phyloP scores from a whole-genome alignment of 2,888 invertebrate genomes.

The Eupithecia inturbata region DNA sequence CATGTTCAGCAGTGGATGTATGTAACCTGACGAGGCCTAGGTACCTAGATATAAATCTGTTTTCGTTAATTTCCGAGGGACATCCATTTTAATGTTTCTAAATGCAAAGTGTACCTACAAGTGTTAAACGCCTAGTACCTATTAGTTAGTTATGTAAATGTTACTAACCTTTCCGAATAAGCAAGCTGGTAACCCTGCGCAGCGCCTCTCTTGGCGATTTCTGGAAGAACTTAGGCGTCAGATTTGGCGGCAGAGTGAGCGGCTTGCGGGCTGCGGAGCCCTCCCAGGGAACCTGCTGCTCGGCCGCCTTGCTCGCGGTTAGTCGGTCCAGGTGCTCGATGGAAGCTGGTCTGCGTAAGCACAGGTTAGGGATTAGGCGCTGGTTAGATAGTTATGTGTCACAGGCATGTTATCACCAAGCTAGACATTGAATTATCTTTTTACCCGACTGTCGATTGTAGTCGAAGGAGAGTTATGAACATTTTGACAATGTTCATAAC shows the following conservation, averaged over 20 bases:
- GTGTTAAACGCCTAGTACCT: no score
- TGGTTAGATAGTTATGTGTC: conserved; percentile 27
- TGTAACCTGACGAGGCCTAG: no score
- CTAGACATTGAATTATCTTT: not conserved
- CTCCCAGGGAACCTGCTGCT: conserved; percentile 81
- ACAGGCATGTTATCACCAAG: not conserved
- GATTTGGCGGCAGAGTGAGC: conserved; percentile 93
- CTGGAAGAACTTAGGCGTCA: conserved; percentile 95
- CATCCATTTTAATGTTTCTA: no score
- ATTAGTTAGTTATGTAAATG: no score
- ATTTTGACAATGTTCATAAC: no score
- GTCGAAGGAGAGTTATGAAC: no score
- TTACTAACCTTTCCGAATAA: conserved; percentile 91
- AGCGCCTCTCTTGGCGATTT: conserved; percentile 94
- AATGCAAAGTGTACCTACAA: no score
- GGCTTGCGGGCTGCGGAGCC: conserved; percentile 88
- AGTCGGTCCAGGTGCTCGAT: conserved; percentile 93
- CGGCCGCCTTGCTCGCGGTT: conserved; percentile 79
- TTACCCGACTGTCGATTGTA: no score
- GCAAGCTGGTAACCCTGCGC: conserved; percentile 93
- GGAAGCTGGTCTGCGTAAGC: conserved; percentile 87
- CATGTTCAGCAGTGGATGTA: no score
- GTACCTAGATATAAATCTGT: no score
- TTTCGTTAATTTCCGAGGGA: no score
- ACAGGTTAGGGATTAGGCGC: conserved; percentile 36